Evolutionary conservation across 2,888 invertebrate genomes (phyloP), one percentile per base, ranked within the genome.

Genomic region (Exocentrus adspersus): DNA sequence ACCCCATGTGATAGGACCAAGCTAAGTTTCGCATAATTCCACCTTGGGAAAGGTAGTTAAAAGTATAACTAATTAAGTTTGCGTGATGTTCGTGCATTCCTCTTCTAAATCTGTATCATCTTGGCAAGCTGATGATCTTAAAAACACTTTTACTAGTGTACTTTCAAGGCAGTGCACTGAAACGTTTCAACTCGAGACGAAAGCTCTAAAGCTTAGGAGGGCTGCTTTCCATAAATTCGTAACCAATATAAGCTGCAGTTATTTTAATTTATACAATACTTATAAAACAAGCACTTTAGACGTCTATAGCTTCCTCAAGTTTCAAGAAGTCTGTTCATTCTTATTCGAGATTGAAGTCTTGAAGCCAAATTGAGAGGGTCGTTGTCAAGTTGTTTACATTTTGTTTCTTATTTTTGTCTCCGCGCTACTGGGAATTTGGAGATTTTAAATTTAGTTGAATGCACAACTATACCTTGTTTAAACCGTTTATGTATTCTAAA

Each of bases 351-450:
- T 48, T 58, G 46, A 58, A 48, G 37, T 12, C 12, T 48, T 58
- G 20, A 48, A 20, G 16, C 7, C 48, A 58, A 58, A 58, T 58
- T 58, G 48, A 48, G 42, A 58, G 48, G 48, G 48, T 56, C 46
- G 58, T 37, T 58, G 48, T 58, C 48, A 48, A 45, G 45, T 20
- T 56, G 21, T 56, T 56, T 56, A 45, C 19, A 3, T 46, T 45
- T 45, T 53, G 21, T 14, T 20, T 53, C 42, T 53, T 42, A 42
- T 53, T 53, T 41, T 53, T 43, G 7, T 43, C 28, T 19, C 32
- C 24, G 14, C 16, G 12, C 12, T 19, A 37, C n/a, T n/a, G 24
- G 19, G 41, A 24, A 52, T 52, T 52, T 52, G 19, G 32, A 12
- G 24, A 28, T 41, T 54, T 28, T 19, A 54, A 43, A 43, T 43